A percentile compares a stretch with the other conserved stretches of the same genome.
These are phyloP conservation scores for Mus caroli DNA, from an alignment of 2,797 vertebrate genomes.

Conservation along the genomic window DNA sequence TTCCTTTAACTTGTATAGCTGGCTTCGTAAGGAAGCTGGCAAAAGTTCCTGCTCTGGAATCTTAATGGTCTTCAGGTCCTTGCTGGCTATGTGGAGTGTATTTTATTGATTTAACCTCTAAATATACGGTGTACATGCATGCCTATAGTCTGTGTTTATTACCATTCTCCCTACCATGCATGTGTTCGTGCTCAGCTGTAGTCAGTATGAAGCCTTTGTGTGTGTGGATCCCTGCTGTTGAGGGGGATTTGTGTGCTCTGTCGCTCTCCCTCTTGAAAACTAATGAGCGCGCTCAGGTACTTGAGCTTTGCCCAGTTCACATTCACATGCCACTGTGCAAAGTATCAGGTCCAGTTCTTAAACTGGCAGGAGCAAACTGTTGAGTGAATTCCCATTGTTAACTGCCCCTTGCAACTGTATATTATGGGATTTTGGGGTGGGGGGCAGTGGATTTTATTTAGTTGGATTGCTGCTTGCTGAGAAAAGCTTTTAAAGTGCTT, in stretches of 20 bases:
- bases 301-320: background rate
- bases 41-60: background rate
- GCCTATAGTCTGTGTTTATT: background rate
- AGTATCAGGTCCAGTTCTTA: background rate
- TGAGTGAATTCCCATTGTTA: background rate
- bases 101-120: conserved; percentile 16
- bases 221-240: background rate
- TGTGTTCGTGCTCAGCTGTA: background rate
- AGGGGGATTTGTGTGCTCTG: background rate
- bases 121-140: background rate
- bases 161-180: background rate
- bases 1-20: conserved; percentile 5
- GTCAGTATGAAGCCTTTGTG: background rate
- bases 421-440: background rate
- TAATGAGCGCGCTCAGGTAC: background rate
- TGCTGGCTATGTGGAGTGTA: background rate
- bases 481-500: background rate
- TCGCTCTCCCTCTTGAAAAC: conserved; percentile 42
- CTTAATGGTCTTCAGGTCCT: background rate
- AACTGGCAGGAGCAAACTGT: background rate
- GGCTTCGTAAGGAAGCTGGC: background rate
- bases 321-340: background rate
- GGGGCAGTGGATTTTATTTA: background rate
- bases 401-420: background rate
- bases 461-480: background rate